Percentiles rank a stretch among this genome's conserved stretches.
Conservation (phyloP, 2,113 vertebrate species). For the Vombatus ursinus region DNA sequence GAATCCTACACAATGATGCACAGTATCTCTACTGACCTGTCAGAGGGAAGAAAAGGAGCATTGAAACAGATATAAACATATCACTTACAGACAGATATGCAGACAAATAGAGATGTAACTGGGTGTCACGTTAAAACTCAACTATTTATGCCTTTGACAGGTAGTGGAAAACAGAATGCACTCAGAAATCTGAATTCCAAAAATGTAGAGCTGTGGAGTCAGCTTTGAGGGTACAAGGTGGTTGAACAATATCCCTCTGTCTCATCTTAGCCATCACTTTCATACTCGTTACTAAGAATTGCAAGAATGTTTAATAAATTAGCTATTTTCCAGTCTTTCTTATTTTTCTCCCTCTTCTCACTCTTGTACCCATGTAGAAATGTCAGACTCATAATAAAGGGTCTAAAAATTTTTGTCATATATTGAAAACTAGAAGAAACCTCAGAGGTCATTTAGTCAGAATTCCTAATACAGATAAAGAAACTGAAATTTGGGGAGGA, state of each 20-base stretch:
- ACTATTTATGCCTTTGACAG: slow-evolving; percentile 61
- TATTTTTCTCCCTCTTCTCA: background rate
- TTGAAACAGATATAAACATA: slow-evolving; percentile 64
- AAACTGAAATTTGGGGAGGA: background rate
- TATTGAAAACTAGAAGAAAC: background rate
- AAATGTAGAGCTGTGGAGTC: slow-evolving; percentile 37
- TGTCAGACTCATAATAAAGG: background rate
- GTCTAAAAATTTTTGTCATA: background rate
- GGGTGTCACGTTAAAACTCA: slow-evolving; percentile 62
- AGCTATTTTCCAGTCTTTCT: background rate
- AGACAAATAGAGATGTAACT: slow-evolving; percentile 71
- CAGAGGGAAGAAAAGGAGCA: slow-evolving; percentile 58
- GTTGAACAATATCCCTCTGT: background rate
- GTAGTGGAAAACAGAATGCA: slow-evolving; percentile 55
- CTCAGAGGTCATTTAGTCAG: background rate
- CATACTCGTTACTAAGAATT: slow-evolving; percentile 3
- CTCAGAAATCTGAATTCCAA: slow-evolving; percentile 37
- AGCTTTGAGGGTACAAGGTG: background rate
- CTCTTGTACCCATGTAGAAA: background rate
- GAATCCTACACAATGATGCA: slow-evolving; percentile 53
- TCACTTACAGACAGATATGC: slow-evolving; percentile 63
- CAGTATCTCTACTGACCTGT: slow-evolving; percentile 53
- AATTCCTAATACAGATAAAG: background rate
- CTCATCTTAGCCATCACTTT: slow-evolving; percentile 9
- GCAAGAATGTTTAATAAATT: background rate